Conservation (phyloP, 1,140 invertebrate genomes). For the Drosophila azteca region DNA sequence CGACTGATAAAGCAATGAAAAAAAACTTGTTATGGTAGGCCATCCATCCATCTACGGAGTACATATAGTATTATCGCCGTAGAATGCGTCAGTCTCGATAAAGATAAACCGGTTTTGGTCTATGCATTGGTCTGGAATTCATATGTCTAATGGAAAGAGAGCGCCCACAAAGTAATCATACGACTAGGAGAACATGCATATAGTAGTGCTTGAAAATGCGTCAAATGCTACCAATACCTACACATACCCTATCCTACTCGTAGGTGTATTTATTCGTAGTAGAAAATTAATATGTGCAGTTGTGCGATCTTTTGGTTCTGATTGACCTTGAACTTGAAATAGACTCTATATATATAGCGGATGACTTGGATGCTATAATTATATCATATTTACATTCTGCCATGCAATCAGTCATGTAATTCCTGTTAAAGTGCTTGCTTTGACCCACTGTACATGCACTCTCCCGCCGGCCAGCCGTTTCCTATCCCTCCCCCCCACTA, state of each 20-base stretch:
- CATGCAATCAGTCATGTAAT: slow-evolving; percentile 2
- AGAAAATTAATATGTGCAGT: background rate
- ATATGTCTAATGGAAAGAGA: slow-evolving; percentile 5
- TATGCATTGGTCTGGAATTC: slow-evolving; percentile 8
- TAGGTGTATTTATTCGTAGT: background rate
- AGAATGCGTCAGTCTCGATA: slow-evolving; percentile 26
- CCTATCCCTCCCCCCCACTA: background rate
- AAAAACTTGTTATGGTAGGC: slow-evolving; percentile 55
- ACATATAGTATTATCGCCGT: slow-evolving; percentile 25
- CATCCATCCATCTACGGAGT: slow-evolving; percentile 8
- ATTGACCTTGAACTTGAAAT: slow-evolving; percentile 62
- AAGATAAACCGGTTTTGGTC: slow-evolving; percentile 28
- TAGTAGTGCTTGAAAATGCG: too few species aligned
- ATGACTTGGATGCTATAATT: slow-evolving; percentile 1
- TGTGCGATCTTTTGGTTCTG: slow-evolving; percentile 25
- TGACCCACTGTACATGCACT: slow-evolving; percentile 23
- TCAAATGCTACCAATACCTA: background rate
- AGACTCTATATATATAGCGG: slow-evolving; percentile 2
- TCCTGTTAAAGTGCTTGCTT: slow-evolving; percentile 35
- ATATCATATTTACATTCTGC: background rate
- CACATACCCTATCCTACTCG: too few species aligned
- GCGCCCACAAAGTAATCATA: too few species aligned
- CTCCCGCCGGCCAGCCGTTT: too few species aligned
- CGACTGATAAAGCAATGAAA: slow-evolving; percentile 29
- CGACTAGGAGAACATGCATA: too few species aligned